These are phyloP conservation scores for Rousettus madagascariensis DNA, from an alignment of 2,797 vertebrate species.

Conservation along the genomic window DNA sequence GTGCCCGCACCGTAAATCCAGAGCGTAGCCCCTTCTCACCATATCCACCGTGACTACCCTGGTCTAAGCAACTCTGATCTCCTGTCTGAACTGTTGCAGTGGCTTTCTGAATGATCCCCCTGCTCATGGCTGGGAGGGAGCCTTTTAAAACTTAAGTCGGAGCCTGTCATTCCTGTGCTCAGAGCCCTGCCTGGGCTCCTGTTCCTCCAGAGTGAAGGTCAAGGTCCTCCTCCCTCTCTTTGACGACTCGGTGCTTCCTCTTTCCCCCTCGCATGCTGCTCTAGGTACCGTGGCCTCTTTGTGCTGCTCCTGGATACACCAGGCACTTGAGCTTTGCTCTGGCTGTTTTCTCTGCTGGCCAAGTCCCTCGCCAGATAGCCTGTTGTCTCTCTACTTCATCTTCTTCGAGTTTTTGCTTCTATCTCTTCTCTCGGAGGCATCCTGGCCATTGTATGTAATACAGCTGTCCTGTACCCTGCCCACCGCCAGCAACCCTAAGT, in stretches of 20 bases:
- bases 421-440: neutral
- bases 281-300: neutral
- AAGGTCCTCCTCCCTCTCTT: neutral
- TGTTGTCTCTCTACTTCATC: neutral
- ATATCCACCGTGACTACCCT: rapidly evolving
- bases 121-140: neutral
- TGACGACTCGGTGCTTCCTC: neutral
- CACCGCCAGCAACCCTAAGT: rapidly evolving
- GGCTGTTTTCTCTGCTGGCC: neutral
- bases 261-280: neutral
- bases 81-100: neutral
- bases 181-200: neutral
- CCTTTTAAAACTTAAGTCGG: neutral
- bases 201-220: neutral
- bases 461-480: neutral
- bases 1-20: neutral
- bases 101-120: neutral
- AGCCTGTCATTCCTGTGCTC: neutral
- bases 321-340: neutral
- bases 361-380: neutral
- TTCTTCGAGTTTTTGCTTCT: neutral
- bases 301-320: neutral
- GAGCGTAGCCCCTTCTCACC: neutral
- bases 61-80: rapidly evolving
- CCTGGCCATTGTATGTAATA: rapidly evolving